Conservation (phyloP, 2,888 invertebrate genomes). For the Drosophila melanocephala region DNA sequence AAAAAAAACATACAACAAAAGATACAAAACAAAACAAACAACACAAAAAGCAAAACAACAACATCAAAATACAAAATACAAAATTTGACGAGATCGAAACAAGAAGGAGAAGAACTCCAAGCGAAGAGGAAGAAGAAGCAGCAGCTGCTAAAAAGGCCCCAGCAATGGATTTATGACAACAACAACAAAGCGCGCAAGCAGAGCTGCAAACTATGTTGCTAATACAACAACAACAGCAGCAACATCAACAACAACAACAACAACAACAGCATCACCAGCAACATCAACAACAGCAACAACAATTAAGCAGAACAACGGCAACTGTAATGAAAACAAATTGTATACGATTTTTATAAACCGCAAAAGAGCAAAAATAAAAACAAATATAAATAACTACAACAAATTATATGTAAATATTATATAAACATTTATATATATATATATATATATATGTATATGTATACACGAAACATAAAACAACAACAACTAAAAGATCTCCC, state of each 20-base stretch:
- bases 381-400: slow-evolving; percentile 41
- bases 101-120: slow-evolving; percentile 15
- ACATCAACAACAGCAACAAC: slow-evolving; percentile 40
- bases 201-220: slow-evolving; percentile 56
- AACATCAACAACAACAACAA: slow-evolving; percentile 37
- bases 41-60: slow-evolving; percentile 24
- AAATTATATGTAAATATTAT: slow-evolving; percentile 78
- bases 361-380: slow-evolving; percentile 58
- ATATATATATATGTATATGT: slow-evolving; percentile 32
- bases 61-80: not conserved
- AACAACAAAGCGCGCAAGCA: slow-evolving; percentile 49
- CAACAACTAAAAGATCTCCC: slow-evolving; percentile 68
- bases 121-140: slow-evolving; percentile 23
- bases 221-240: slow-evolving; percentile 43
- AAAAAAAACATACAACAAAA: slow-evolving; percentile 32
- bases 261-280: slow-evolving; percentile 52
- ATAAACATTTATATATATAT: slow-evolving; percentile 59
- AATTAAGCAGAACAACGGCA: slow-evolving; percentile 55
- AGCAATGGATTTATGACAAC: slow-evolving; percentile 73
- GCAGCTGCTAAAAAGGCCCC: slow-evolving; percentile 32
- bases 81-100: slow-evolving; percentile 15
- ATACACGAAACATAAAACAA: slow-evolving; percentile 29
- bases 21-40: slow-evolving; percentile 23
- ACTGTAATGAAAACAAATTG: slow-evolving; percentile 69
- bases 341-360: slow-evolving; percentile 80